phyloP scores from a whole-genome alignment of 1,140 invertebrate species.

The Pygmarrhopalites habei region DNA sequence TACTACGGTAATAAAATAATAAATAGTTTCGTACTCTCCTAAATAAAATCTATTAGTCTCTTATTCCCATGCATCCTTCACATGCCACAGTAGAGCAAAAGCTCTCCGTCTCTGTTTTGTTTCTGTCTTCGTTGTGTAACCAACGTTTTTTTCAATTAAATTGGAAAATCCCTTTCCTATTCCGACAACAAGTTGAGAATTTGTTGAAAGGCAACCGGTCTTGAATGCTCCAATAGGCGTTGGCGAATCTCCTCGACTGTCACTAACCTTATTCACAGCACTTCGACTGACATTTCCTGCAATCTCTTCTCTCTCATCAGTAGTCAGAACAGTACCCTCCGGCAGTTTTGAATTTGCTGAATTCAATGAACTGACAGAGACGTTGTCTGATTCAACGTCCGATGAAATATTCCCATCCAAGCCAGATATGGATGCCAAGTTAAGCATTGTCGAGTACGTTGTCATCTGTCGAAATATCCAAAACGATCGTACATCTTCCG shows the following conservation, averaged over 20 bases:
- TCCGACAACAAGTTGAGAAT: slow-evolving; percentile 26
- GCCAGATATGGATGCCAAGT: neutral
- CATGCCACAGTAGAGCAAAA: slow-evolving; percentile 32
- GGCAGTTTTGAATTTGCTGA: slow-evolving; percentile 16
- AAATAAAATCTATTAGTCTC: neutral
- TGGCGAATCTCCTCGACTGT: slow-evolving; percentile 19
- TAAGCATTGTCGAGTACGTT: slow-evolving; percentile 9
- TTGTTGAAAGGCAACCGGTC: neutral
- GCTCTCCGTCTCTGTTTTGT: slow-evolving; percentile 28
- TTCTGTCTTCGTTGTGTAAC: slow-evolving; percentile 8
- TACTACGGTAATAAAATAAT: too few relatives aligned
- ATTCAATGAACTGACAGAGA: neutral
- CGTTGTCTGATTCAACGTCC: neutral
- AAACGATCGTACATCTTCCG: slow-evolving; percentile 55
- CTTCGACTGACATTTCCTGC: neutral
- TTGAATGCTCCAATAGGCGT: slow-evolving; percentile 8
- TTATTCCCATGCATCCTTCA: slow-evolving; percentile 24
- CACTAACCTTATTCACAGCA: slow-evolving; percentile 8
- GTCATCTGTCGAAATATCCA: slow-evolving; percentile 24
- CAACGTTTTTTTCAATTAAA: slow-evolving; percentile 29
- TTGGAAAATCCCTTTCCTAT: slow-evolving; percentile 36
- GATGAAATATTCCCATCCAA: neutral
- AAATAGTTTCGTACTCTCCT: too few relatives aligned
- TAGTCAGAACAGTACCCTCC: neutral
- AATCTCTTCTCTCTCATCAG: slow-evolving; percentile 17